Conservation (phyloP, 1,140 invertebrate species). For the Mylabris phalerata region DNA sequence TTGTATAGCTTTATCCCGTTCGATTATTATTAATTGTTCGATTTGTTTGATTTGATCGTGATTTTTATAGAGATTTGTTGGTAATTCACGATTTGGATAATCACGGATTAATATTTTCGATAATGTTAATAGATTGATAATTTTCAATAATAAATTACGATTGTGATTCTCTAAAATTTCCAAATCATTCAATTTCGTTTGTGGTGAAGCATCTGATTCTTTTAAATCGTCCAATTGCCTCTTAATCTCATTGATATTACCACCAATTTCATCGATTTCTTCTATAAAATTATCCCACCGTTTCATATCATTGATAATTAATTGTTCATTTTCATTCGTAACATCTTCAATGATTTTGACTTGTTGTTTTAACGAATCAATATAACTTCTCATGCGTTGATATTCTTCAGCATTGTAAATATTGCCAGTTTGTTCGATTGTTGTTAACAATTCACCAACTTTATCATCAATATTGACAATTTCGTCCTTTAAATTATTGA, state of each 20-base stretch:
- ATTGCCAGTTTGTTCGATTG: constrained; percentile 45
- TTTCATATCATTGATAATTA: constrained; percentile 53
- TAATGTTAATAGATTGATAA: constrained; percentile 45
- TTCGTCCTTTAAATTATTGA: constrained; percentile 48
- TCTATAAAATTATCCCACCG: constrained; percentile 65
- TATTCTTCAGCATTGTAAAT: constrained; percentile 46
- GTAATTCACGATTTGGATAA: constrained; percentile 58
- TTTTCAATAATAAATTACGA: constrained; percentile 46
- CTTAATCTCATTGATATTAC: constrained; percentile 48
- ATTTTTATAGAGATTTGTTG: constrained; percentile 54
- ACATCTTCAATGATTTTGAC: constrained; percentile 54
- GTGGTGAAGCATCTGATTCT: constrained; percentile 52
- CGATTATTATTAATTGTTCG: constrained; percentile 57
- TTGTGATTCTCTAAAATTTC: constrained; percentile 60
- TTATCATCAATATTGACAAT: constrained; percentile 45
- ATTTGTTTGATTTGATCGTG: constrained; percentile 61
- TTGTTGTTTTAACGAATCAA: constrained; percentile 48
- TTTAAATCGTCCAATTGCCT: constrained; percentile 50
- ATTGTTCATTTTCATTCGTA: constrained; percentile 52
- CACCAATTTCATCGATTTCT: constrained; percentile 48
- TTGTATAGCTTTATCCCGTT: constrained; percentile 68
- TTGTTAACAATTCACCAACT: constrained; percentile 43
- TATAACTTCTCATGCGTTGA: constrained; percentile 44
- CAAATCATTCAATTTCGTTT: constrained; percentile 55
- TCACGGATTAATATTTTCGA: constrained; percentile 53